phyloP scores from a whole-genome alignment of 2,888 invertebrate genomes.

The Tetrapedia diversipes region DNA sequence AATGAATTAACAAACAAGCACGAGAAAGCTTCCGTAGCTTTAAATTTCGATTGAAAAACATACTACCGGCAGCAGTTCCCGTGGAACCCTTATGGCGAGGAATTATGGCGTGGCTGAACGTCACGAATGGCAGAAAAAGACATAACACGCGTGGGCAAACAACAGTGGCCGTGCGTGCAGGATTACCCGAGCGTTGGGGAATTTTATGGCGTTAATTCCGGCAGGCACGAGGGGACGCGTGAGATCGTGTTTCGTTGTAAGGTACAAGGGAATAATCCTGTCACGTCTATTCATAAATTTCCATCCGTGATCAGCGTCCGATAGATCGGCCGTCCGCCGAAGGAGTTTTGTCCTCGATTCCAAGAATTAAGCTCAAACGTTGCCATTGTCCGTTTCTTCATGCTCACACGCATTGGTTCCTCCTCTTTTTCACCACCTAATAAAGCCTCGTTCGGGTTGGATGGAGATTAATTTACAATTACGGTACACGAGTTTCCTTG shows the following conservation, averaged over 20 bases:
- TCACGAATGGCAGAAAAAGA: slow-evolving; percentile 51
- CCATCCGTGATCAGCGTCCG: not conserved
- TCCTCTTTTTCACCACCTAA: not conserved
- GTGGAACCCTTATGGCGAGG: slow-evolving; percentile 7
- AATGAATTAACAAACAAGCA: no score
- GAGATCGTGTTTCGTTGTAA: slow-evolving; percentile 41
- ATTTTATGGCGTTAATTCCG: slow-evolving; percentile 47
- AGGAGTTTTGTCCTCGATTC: not conserved
- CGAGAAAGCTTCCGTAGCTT: no score
- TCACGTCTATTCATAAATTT: slow-evolving; percentile 24
- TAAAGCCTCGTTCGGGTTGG: not conserved
- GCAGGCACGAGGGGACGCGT: slow-evolving; percentile 1
- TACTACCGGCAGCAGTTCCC: no score
- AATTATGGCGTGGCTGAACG: slow-evolving; percentile 40
- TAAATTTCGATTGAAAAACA: no score
- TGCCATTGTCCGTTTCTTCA: not conserved
- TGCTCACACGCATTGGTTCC: not conserved
- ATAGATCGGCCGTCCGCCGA: not conserved
- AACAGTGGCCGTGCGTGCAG: slow-evolving; percentile 34
- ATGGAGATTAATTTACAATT: slow-evolving; percentile 11
- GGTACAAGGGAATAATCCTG: slow-evolving; percentile 2
- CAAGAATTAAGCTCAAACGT: not conserved
- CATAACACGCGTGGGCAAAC: slow-evolving; percentile 57
- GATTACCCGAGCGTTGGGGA: slow-evolving; percentile 6
- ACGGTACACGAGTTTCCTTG: not conserved